Evolutionary conservation across 1,140 invertebrate species (phyloP).

Genomic region (Diorhabda carinulata): DNA sequence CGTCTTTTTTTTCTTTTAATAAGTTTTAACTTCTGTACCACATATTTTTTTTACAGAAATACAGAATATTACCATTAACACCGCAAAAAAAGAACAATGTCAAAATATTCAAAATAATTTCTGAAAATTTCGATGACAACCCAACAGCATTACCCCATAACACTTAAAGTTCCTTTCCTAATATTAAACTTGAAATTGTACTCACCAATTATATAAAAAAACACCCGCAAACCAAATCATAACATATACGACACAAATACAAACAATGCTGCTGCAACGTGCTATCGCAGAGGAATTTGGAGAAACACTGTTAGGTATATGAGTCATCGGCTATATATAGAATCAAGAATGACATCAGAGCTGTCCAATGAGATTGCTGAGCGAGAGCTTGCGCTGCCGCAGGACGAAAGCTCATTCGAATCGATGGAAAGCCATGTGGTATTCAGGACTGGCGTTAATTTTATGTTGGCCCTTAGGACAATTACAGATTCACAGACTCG

Average conservation of each 20-base stretch:
- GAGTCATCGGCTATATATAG: conserved; percentile 22
- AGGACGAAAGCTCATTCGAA: conserved; percentile 18
- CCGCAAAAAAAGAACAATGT: too few relatives aligned
- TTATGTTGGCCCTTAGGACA: conserved; percentile 1
- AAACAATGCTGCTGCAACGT: conserved; percentile 18
- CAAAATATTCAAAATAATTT: too few relatives aligned
- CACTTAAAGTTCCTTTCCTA: background rate
- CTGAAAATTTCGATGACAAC: background rate
- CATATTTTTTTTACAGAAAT: background rate
- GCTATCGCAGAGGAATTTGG: conserved; percentile 8
- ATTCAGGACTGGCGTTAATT: conserved; percentile 10
- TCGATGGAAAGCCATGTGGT: conserved; percentile 23
- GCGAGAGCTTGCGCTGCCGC: conserved; percentile 19
- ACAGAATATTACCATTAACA: background rate
- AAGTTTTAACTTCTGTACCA: background rate
- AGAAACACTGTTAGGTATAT: conserved; percentile 17
- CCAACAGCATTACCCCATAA: background rate
- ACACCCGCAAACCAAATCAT: background rate
- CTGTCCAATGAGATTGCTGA: background rate
- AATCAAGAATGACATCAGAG: conserved; percentile 21
- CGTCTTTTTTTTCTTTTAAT: too few relatives aligned
- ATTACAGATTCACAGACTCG: conserved; percentile 6
- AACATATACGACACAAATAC: conserved; percentile 16
- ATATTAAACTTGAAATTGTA: background rate
- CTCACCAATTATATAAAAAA: background rate